Percentiles rank a stretch among this genome's conserved stretches.
Conservation (phyloP, 2,888 invertebrate species). For the Dolomedes plantarius region DNA sequence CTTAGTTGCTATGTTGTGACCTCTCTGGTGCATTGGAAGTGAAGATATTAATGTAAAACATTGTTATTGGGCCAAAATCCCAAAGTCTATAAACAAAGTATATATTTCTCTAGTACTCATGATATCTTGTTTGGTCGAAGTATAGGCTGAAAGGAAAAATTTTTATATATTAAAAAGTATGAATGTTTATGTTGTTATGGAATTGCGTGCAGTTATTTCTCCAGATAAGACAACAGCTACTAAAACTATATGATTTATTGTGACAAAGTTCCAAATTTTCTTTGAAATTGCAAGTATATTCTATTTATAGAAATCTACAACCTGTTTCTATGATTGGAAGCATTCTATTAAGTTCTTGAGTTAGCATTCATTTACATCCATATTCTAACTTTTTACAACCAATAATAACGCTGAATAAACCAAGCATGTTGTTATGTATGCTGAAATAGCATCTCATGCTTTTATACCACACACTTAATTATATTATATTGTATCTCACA, state of each 20-base stretch:
- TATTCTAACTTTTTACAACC: neutral
- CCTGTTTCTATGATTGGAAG: neutral
- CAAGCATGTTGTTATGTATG: no score
- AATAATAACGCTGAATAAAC: neutral
- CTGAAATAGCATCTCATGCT: neutral
- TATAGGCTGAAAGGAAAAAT: no score
- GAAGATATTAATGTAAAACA: no score
- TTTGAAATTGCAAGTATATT: neutral
- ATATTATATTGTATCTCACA: neutral
- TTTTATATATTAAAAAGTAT: no score
- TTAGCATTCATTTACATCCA: neutral
- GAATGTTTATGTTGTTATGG: no score
- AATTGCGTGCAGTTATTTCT: neutral
- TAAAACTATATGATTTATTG: conserved; percentile 13
- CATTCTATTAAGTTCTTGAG: neutral
- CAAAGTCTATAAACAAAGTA: no score
- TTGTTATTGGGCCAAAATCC: no score
- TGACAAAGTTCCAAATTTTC: neutral
- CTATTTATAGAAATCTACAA: conserved; percentile 2
- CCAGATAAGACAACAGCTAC: neutral
- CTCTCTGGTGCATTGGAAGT: no score
- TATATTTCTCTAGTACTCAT: no score
- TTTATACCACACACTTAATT: conserved; percentile 4
- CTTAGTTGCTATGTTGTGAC: no score
- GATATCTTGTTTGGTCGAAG: no score